Percentiles rank a stretch among this genome's conserved stretches.
These are phyloP conservation scores for Cantharis flavilabris DNA, from an alignment of 2,888 invertebrate genomes.

Conservation along the genomic window DNA sequence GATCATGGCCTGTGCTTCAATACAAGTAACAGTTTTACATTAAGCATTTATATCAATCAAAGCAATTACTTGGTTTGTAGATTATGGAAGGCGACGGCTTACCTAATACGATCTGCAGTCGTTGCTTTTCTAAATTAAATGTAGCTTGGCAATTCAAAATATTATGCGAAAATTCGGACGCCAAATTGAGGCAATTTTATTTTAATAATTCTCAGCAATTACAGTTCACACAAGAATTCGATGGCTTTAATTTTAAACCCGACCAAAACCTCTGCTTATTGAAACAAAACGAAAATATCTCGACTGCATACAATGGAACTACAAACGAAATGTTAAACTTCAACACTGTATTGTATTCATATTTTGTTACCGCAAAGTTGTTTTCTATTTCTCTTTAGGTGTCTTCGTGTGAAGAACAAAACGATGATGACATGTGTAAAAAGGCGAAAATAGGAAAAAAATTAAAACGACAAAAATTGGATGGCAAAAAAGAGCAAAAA, in stretches of 20 bases:
- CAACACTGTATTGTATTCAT: conserved; percentile 4
- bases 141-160: conserved; percentile 46
- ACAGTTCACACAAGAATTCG: conserved; percentile 33
- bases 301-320: conserved; percentile 14
- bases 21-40: conserved; percentile 38
- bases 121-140: conserved; percentile 42
- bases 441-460: conserved; percentile 25
- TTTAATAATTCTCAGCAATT: conserved; percentile 35
- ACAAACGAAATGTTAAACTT: conserved; percentile 4
- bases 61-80: conserved; percentile 29
- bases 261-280: conserved; percentile 30
- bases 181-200: conserved; percentile 42
- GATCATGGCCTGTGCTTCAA: conserved; percentile 46
- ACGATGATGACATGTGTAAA: neutral
- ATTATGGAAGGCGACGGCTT: conserved; percentile 43
- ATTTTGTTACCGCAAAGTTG: neutral
- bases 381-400: neutral
- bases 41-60: neutral
- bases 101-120: conserved; percentile 42
- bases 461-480: conserved; percentile 21
- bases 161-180: conserved; percentile 44
- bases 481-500: conserved; percentile 37
- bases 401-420: neutral
- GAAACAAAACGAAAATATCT: conserved; percentile 16
- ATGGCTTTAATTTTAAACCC: conserved; percentile 33